Evolutionary conservation across 2,888 invertebrate genomes (phyloP).

Genomic region (Lycophotia porphyrea): DNA sequence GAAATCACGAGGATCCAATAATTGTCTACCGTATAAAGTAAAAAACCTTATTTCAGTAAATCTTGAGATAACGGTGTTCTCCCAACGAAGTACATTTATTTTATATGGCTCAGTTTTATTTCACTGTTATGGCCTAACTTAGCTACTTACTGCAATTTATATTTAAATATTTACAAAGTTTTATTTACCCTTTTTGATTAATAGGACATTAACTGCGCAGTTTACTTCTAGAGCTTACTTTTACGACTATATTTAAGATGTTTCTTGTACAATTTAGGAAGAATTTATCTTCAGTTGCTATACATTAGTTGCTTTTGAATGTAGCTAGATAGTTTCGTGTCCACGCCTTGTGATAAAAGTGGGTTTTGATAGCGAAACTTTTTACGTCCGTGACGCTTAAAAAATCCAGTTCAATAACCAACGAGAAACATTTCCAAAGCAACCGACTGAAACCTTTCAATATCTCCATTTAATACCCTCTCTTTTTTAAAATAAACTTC

Average conservation of each 20-base stretch:
- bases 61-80: conserved; percentile 38
- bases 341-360: conserved; percentile 15
- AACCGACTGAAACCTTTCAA: background rate
- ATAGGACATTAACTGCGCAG: conserved; percentile 28
- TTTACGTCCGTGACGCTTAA: background rate
- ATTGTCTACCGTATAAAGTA: conserved; percentile 43
- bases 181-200: conserved; percentile 46
- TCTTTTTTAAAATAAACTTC: conserved; percentile 28
- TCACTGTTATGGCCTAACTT: conserved; percentile 41
- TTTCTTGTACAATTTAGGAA: conserved; percentile 12
- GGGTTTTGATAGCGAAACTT: conserved; percentile 20
- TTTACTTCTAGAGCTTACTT: conserved; percentile 34
- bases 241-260: conserved; percentile 35
- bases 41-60: conserved; percentile 50
- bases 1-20: conserved; percentile 51
- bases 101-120: conserved; percentile 41
- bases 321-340: background rate
- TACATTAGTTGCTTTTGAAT: conserved; percentile 22
- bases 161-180: conserved; percentile 54
- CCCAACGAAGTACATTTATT: conserved; percentile 40
- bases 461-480: background rate
- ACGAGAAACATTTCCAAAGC: background rate
- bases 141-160: conserved; percentile 48
- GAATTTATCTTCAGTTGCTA: conserved; percentile 2
- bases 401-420: background rate